phyloP scores from a whole-genome alignment of 2,797 vertebrate species.

The Clamator glandarius region DNA sequence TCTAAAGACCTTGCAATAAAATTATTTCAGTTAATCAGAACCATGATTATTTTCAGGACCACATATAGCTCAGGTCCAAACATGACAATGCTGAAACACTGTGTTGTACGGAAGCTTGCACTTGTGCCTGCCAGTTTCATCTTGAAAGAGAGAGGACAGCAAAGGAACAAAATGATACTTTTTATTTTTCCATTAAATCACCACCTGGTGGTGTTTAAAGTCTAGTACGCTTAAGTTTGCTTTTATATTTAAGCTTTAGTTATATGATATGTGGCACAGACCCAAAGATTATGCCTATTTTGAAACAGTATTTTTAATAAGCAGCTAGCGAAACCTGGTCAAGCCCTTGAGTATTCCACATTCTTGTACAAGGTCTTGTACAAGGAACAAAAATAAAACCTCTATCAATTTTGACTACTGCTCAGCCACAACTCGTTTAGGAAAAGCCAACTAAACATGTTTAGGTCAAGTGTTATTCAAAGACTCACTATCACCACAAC shows the following conservation, averaged over 20 bases:
- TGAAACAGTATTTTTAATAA: not conserved
- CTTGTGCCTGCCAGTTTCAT: not conserved
- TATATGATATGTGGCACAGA: not conserved
- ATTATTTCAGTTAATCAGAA: not conserved
- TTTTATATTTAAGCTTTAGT: not conserved
- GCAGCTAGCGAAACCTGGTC: not conserved
- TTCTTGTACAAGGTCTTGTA: not conserved
- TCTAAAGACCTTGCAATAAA: not conserved
- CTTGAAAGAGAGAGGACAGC: not conserved
- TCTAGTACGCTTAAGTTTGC: not conserved
- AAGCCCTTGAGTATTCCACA: not conserved
- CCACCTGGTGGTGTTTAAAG: not conserved
- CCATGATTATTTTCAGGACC: not conserved
- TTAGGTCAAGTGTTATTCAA: not conserved
- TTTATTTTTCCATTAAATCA: not conserved
- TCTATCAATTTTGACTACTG: not conserved
- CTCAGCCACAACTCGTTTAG: not conserved
- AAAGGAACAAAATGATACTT: not conserved
- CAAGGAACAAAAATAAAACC: not conserved
- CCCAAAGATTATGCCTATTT: not conserved
- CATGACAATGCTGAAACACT: accelerated
- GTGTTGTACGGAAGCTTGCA: not conserved
- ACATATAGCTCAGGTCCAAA: not conserved
- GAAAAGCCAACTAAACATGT: not conserved
- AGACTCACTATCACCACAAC: not conserved